These are phyloP conservation scores for Casuarius casuarius DNA, from an alignment of 2,113 vertebrate genomes.

Conservation along the genomic window DNA sequence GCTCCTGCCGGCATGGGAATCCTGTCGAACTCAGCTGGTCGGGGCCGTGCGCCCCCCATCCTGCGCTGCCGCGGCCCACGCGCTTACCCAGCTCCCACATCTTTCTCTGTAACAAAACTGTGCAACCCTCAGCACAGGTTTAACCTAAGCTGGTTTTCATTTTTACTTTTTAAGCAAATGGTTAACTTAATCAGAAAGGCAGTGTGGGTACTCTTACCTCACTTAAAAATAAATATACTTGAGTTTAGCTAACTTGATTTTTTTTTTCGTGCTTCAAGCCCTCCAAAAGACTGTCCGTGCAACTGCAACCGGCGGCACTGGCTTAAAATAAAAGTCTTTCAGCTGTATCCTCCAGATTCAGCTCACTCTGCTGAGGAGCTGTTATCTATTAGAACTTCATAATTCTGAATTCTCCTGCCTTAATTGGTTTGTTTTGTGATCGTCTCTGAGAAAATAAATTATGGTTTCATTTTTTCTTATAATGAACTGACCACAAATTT, in stretches of 20 bases:
- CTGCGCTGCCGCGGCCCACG: neutral
- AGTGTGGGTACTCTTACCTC: neutral
- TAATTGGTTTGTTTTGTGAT: slow-evolving; percentile 49
- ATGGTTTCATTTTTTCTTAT: neutral
- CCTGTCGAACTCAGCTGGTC: neutral
- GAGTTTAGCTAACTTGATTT: neutral
- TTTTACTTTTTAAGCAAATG: neutral
- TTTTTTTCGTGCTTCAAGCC: neutral
- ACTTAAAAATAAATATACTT: neutral
- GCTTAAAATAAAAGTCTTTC: slow-evolving; percentile 33
- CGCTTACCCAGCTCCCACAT: rapidly evolving
- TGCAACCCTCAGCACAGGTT: neutral
- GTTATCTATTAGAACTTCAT: slow-evolving; percentile 16
- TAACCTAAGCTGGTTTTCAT: neutral
- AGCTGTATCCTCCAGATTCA: slow-evolving; percentile 6
- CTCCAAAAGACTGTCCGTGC: neutral
- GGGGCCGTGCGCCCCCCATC: rapidly evolving
- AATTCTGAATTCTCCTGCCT: slow-evolving; percentile 29
- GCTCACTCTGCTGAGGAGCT: neutral
- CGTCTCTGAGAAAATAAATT: slow-evolving; percentile 48
- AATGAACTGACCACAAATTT: slow-evolving; percentile 42
- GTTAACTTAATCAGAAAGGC: neutral
- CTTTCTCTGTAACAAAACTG: neutral
- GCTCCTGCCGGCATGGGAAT: neutral
- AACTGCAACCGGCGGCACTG: neutral